Evolutionary conservation across 2,113 vertebrate genomes (phyloP).

Genomic region (Alces alces): DNA sequence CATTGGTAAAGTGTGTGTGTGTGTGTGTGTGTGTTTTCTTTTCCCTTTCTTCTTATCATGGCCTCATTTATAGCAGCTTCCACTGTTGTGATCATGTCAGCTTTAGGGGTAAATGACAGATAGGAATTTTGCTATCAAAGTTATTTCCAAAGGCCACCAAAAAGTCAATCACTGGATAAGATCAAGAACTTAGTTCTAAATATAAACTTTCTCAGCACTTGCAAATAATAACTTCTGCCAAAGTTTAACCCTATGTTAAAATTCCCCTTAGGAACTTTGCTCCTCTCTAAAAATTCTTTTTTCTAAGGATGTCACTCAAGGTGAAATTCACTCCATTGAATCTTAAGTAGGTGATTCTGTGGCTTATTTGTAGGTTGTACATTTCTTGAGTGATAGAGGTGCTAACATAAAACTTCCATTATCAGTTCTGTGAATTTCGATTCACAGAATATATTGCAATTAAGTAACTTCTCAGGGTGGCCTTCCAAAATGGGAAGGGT

Average conservation of each 20-base stretch:
- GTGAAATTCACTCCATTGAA: not conserved
- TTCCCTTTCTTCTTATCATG: not conserved
- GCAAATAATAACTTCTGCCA: not conserved
- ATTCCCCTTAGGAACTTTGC: not conserved
- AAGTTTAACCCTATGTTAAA: slow-evolving; percentile 7
- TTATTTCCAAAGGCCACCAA: slow-evolving; percentile 48
- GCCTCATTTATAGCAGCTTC: slow-evolving; percentile 4
- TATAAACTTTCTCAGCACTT: slow-evolving; percentile 44
- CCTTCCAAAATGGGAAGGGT: slow-evolving; percentile 19
- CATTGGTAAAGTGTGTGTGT: not conserved
- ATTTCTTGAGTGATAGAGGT: not conserved
- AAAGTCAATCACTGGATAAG: slow-evolving; percentile 53
- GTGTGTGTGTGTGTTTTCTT: no score
- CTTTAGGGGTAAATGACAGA: slow-evolving; percentile 40
- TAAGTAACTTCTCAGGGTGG: slow-evolving; percentile 20
- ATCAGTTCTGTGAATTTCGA: slow-evolving; percentile 10
- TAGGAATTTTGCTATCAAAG: slow-evolving; percentile 43
- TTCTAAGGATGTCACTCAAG: not conserved
- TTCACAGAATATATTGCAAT: not conserved
- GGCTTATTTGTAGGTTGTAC: not conserved
- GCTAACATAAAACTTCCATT: not conserved
- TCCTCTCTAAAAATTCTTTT: not conserved
- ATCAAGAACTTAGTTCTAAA: slow-evolving; percentile 51
- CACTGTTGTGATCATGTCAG: slow-evolving; percentile 30
- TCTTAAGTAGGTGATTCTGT: not conserved